Evolutionary conservation across 2,113 vertebrate genomes (phyloP).

Genomic region (Isurus oxyrinchus): DNA sequence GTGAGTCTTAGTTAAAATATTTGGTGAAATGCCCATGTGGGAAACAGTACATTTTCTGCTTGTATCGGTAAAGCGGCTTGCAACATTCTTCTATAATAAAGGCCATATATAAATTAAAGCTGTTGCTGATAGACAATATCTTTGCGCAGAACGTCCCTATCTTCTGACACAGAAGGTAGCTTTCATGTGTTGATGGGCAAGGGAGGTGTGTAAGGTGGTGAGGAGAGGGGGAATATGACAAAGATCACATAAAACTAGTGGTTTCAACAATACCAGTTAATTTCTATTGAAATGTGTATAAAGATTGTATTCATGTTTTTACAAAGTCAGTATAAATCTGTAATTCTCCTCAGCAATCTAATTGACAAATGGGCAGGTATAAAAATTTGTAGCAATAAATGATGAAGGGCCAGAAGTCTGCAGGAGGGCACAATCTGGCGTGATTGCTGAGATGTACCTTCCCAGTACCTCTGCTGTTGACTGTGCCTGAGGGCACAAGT

Average conservation of each 20-base stretch:
- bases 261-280: neutral
- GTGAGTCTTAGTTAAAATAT: neutral
- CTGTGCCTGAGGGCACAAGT: neutral
- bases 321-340: neutral
- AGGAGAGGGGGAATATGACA: neutral
- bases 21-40: neutral
- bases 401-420: neutral
- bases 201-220: neutral
- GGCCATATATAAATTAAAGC: neutral
- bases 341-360: neutral
- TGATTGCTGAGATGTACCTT: neutral
- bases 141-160: neutral
- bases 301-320: neutral
- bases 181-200: neutral
- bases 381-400: neutral
- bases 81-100: neutral
- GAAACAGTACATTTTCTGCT: neutral
- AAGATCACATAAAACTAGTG: neutral
- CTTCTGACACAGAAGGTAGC: neutral
- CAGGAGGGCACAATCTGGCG: no score
- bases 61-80: neutral
- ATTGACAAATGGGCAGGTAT: neutral
- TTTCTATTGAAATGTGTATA: neutral
- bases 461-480: neutral
- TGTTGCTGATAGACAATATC: neutral